Conservation (phyloP, 2,113 vertebrate genomes). For the Barbus barbus region DNA sequence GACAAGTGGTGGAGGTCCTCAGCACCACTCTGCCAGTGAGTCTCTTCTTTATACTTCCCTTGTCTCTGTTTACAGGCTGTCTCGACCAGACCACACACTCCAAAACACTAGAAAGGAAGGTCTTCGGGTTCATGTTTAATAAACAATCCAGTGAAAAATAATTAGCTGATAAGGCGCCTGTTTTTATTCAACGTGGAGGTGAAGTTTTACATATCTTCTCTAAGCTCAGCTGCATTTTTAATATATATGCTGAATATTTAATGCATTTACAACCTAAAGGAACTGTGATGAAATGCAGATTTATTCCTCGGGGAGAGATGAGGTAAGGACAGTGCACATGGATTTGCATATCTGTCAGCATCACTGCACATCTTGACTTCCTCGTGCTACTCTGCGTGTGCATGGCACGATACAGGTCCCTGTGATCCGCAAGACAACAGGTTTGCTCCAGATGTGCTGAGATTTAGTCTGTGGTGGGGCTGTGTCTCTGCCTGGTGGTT, state of each 20-base stretch:
- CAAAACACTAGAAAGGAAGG: conserved; percentile 22
- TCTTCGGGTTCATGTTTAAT: conserved; percentile 60
- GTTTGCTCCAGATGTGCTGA: conserved; percentile 59
- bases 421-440: conserved; percentile 13
- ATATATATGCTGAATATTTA: conserved; percentile 68
- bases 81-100: conserved; percentile 29
- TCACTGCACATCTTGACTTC: conserved; percentile 54
- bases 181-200: conserved; percentile 60
- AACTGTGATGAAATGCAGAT: conserved; percentile 64
- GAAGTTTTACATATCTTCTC: conserved; percentile 53
- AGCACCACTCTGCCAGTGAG: not conserved
- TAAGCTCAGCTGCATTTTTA: conserved; percentile 50
- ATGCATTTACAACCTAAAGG: conserved; percentile 65
- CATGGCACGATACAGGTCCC: not conserved
- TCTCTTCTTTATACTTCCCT: conserved; percentile 54
- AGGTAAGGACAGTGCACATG: conserved; percentile 56
- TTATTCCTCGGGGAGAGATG: conserved; percentile 52
- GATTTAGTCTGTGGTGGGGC: conserved; percentile 65
- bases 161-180: conserved; percentile 64
- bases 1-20: conserved; percentile 36
- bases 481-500: conserved; percentile 4
- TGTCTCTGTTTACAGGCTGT: conserved; percentile 60
- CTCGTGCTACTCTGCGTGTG: conserved; percentile 40
- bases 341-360: conserved; percentile 63
- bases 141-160: conserved; percentile 67